Conservation (phyloP, 2,797 vertebrate genomes). For the Crax fasciolata region DNA sequence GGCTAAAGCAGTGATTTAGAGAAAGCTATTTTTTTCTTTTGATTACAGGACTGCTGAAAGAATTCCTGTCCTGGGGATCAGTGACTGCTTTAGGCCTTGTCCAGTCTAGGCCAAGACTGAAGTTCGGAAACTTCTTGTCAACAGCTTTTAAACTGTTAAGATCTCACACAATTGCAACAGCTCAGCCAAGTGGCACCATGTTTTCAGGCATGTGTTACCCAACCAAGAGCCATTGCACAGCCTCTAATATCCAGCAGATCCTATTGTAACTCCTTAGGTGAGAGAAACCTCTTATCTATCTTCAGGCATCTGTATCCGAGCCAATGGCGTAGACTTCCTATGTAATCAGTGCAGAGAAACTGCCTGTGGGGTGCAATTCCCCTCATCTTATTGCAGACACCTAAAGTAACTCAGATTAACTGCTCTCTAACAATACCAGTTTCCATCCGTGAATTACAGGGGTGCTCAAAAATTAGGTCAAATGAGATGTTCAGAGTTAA, state of each 20-base stretch:
- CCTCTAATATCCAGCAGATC: slow-evolving; percentile 1
- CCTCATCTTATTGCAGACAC: background rate
- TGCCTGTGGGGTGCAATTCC: background rate
- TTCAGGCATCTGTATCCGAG: background rate
- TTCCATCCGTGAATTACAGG: background rate
- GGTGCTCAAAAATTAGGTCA: background rate
- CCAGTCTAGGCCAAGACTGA: background rate
- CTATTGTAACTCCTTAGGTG: background rate
- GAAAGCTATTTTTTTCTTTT: background rate
- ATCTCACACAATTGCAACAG: background rate
- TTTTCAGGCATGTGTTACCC: background rate
- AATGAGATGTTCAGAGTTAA: background rate
- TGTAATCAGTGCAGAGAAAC: background rate
- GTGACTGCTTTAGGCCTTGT: slow-evolving; percentile 3
- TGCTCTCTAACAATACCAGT: background rate
- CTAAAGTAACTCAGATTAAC: background rate
- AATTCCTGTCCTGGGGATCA: slow-evolving; percentile 9
- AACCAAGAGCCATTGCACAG: background rate
- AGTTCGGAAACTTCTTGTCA: slow-evolving; percentile 2
- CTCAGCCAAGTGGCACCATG: rapidly evolving
- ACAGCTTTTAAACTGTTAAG: background rate
- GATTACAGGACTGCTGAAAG: slow-evolving; percentile 38
- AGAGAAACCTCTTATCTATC: background rate
- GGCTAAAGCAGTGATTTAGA: slow-evolving; percentile 33
- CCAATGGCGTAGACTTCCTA: background rate